Base-by-base conservation (phyloP, 2,797 vertebrate species). In the Thamnophis elegans region DNA sequence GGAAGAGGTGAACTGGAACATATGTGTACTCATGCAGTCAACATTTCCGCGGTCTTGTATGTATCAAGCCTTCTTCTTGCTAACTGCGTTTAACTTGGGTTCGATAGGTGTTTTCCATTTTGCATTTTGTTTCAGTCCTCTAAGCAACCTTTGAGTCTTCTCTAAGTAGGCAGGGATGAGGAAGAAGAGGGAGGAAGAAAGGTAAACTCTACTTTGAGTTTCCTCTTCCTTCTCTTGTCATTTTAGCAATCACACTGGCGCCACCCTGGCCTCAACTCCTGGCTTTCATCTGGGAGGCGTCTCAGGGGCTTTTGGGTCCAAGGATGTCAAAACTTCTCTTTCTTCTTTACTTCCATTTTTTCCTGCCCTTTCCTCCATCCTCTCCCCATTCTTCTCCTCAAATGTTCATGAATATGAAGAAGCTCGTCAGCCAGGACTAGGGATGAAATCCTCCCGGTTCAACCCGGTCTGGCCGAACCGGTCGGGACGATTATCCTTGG, bases 371-470 rank as follows among this genome's bases (percentile, higher is more conserved):
- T 20, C 20, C 0, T 51, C n/a, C 68, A 36, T 13, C 5, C 47
- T 13, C 59, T 53, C n/a, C 59, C 5, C 0, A 28, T 11, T 68
- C n/a, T 56, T 73, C n/a, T 89, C 90, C 6, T 0, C 14, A 58
- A 89, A 5, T 1, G 8, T n/a, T 87, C 20, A 22, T 90, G 42
- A 18, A 62, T 92, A 14, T 1, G 32, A 54, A 0, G 0, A 0
- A 53, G 0, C 42, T 82, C 54, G 8, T 51, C 51, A 89, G 1
- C 9, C 0, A 5, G 56, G 1, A 47, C 47, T 5, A 47, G 47
- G 47, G 47, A 47, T 47, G 47, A 47, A 4, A 47, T 47, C 47
- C 47, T 47, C 47, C 47, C 47, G 47, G 47, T 47, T 47, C 5
- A 4, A 47, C 2, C 47, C 47, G 47, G 47, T 47, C 5, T 47